phyloP scores from a whole-genome alignment of 2,888 invertebrate species.

The Tyria jacobaeae region DNA sequence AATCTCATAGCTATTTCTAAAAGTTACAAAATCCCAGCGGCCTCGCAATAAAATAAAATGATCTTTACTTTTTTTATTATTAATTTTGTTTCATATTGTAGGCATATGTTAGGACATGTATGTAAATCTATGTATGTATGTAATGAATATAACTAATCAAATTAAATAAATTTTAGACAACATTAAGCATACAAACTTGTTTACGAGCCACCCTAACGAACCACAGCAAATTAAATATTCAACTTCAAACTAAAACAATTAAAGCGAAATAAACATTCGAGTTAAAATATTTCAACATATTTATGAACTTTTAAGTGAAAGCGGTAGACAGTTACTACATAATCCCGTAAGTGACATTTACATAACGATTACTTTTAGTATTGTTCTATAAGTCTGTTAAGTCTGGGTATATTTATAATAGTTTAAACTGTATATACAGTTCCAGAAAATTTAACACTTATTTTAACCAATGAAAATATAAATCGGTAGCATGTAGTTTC shows the following conservation, averaged over 20 bases:
- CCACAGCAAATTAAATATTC: slow-evolving; percentile 10
- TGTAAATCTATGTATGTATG: no score
- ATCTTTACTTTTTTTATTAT: no score
- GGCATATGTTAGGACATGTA: no score
- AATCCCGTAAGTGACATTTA: not conserved
- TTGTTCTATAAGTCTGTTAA: not conserved
- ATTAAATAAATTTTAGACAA: slow-evolving; percentile 2
- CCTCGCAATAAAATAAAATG: not conserved
- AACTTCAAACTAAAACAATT: slow-evolving; percentile 9
- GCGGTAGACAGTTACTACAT: not conserved
- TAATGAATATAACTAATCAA: not conserved
- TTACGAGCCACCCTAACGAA: slow-evolving; percentile 8
- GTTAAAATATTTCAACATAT: not conserved
- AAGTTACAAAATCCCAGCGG: not conserved
- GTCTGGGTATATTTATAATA: not conserved
- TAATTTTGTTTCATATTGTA: not conserved
- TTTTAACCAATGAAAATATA: no score
- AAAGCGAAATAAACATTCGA: slow-evolving; percentile 10
- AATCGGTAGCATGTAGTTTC: no score
- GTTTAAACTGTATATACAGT: no score
- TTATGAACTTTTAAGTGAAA: slow-evolving; percentile 7
- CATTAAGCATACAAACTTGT: not conserved
- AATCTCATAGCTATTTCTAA: no score
- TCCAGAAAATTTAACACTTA: no score
- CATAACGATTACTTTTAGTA: not conserved